phyloP scores from a whole-genome alignment of 2,888 invertebrate genomes.

The Lissonota sp. region DNA sequence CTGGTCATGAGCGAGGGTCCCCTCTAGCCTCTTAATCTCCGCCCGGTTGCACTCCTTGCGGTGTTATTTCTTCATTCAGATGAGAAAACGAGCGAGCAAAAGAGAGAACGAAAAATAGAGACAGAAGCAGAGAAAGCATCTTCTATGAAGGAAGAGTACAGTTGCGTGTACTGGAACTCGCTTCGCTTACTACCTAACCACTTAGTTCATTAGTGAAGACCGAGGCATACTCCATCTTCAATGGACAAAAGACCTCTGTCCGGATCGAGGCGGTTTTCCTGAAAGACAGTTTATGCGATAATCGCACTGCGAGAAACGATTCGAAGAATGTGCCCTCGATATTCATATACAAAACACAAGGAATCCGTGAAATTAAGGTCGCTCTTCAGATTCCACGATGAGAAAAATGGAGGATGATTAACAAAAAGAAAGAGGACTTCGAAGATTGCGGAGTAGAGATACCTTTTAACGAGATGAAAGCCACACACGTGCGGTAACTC shows the following conservation, averaged over 20 bases:
- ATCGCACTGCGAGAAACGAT: no score
- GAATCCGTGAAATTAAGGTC: no score
- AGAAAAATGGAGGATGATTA: not conserved
- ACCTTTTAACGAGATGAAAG: constrained; percentile 30
- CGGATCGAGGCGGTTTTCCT: not conserved
- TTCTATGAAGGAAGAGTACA: no score
- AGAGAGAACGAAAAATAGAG: not conserved
- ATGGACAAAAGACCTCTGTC: no score
- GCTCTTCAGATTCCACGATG: not conserved
- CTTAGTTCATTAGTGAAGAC: constrained; percentile 49
- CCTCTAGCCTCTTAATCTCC: constrained; percentile 72
- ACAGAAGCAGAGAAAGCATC: not conserved
- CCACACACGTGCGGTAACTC: constrained; percentile 26
- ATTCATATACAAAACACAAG: no score
- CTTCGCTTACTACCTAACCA: constrained; percentile 41
- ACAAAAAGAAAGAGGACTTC: not conserved
- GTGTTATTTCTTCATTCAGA: constrained; percentile 77
- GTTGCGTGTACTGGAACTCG: not conserved
- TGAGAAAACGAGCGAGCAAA: constrained; percentile 19
- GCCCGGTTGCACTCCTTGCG: constrained; percentile 68
- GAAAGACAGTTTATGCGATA: not conserved
- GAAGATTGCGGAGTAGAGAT: not conserved
- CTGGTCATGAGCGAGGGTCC: constrained; percentile 61
- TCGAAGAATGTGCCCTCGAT: no score
- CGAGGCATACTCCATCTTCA: not conserved